These are phyloP conservation scores for Cyclophora albipunctata DNA, from an alignment of 2,888 invertebrate genomes.

Conservation along the genomic window DNA sequence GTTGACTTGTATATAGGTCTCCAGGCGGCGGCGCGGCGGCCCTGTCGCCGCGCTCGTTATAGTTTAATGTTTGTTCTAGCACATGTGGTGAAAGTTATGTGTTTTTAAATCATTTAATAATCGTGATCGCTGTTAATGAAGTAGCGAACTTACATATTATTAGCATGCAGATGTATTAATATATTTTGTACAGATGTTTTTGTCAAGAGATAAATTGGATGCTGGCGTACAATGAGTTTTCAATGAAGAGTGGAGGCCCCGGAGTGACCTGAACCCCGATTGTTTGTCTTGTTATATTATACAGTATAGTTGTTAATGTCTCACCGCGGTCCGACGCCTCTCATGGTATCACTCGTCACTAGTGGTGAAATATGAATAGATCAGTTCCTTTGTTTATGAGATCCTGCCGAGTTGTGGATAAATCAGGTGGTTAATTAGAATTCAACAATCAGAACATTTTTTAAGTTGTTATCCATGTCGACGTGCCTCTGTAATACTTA, in stretches of 20 bases:
- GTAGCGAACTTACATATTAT: slow-evolving; percentile 71
- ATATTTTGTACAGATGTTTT: slow-evolving; percentile 77
- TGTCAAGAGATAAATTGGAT: slow-evolving; percentile 77
- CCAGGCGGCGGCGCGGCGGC: slow-evolving; percentile 25
- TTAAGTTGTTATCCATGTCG: slow-evolving; percentile 72
- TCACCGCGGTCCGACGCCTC: slow-evolving; percentile 38
- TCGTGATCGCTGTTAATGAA: slow-evolving; percentile 72
- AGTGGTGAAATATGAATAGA: slow-evolving; percentile 47
- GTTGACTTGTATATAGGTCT: slow-evolving; percentile 71
- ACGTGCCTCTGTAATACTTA: slow-evolving; percentile 65
- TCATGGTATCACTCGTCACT: slow-evolving; percentile 29
- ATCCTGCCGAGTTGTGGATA: slow-evolving; percentile 70
- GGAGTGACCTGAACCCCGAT: slow-evolving; percentile 51
- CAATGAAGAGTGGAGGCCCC: slow-evolving; percentile 66
- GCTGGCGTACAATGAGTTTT: slow-evolving; percentile 74
- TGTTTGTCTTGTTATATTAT: slow-evolving; percentile 46
- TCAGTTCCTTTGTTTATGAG: slow-evolving; percentile 73
- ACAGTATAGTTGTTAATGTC: slow-evolving; percentile 35
- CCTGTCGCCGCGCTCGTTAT: slow-evolving; percentile 24
- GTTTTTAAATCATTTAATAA: slow-evolving; percentile 75
- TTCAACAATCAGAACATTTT: slow-evolving; percentile 71
- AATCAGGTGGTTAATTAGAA: slow-evolving; percentile 71
- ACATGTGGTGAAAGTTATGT: slow-evolving; percentile 69
- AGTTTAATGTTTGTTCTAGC: slow-evolving; percentile 72
- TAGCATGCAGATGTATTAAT: slow-evolving; percentile 77